Conservation (phyloP, 2,113 vertebrate genomes). For the Leptodactylus fuscus region DNA sequence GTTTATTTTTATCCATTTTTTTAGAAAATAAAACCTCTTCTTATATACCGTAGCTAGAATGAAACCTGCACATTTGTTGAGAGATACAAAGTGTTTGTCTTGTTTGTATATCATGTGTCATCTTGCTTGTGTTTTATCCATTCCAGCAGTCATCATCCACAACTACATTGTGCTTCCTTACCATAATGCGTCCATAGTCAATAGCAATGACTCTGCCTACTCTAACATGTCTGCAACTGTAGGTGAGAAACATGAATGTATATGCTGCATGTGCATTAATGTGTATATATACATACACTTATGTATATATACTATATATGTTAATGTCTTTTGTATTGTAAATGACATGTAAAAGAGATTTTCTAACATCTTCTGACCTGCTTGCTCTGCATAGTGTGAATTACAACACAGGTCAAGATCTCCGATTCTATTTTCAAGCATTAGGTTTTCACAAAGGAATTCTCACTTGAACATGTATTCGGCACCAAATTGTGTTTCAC, state of each 20-base stretch:
- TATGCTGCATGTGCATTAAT: neutral
- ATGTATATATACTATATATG: neutral
- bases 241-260: conserved; percentile 84
- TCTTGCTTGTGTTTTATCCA: conserved; percentile 75
- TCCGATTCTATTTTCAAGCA: neutral
- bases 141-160: conserved; percentile 91
- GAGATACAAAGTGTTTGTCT: conserved; percentile 67
- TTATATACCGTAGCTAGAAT: no score
- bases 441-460: neutral
- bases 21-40: no score
- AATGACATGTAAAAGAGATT: neutral
- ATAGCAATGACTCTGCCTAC: conserved; percentile 98
- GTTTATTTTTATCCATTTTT: neutral
- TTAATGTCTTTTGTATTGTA: neutral
- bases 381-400: neutral
- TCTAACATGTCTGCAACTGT: conserved; percentile 96
- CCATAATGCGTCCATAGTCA: conserved; percentile 94
- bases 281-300: neutral
- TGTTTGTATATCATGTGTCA: conserved; percentile 67
- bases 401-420: neutral
- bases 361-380: neutral
- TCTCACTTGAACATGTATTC: neutral
- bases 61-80: conserved; percentile 60
- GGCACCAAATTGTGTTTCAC: neutral
- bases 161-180: conserved; percentile 95